phyloP scores from a whole-genome alignment of 2,113 vertebrate genomes.

The Cephalopterus ornatus region DNA sequence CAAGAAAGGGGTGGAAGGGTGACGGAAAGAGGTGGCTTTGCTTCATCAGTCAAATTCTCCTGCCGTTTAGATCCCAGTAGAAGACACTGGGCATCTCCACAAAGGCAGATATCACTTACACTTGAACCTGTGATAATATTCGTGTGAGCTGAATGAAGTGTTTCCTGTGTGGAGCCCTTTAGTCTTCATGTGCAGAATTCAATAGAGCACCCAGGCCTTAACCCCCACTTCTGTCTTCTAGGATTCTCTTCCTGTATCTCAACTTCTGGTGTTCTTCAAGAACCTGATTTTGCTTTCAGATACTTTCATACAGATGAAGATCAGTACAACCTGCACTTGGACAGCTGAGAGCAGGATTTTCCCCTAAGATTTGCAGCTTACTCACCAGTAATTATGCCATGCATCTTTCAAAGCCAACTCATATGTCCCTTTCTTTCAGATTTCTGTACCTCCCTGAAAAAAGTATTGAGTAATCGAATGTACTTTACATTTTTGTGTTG shows the following conservation, averaged over 20 bases:
- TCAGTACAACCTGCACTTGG: neutral
- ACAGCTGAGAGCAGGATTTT: neutral
- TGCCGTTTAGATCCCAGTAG: neutral
- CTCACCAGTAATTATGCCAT: neutral
- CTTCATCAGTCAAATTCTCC: neutral
- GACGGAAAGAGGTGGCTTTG: neutral
- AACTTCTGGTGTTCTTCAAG: neutral
- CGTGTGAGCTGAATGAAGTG: neutral
- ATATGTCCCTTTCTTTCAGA: slow-evolving; percentile 69
- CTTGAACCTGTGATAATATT: neutral
- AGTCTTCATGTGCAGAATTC: neutral
- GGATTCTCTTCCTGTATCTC: neutral
- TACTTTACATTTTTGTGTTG: slow-evolving; percentile 76
- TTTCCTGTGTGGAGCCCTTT: neutral
- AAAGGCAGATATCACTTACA: neutral
- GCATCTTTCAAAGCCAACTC: neutral
- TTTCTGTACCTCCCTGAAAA: slow-evolving; percentile 83
- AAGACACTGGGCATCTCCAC: neutral
- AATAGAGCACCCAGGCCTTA: neutral
- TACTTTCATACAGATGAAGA: neutral
- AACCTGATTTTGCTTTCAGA: neutral
- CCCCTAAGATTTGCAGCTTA: neutral
- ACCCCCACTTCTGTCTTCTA: neutral
- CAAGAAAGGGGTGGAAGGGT: neutral
- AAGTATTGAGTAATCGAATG: slow-evolving; percentile 76